phyloP scores from a whole-genome alignment of 2,113 vertebrate species.

The Acanthochromis polyacanthus region DNA sequence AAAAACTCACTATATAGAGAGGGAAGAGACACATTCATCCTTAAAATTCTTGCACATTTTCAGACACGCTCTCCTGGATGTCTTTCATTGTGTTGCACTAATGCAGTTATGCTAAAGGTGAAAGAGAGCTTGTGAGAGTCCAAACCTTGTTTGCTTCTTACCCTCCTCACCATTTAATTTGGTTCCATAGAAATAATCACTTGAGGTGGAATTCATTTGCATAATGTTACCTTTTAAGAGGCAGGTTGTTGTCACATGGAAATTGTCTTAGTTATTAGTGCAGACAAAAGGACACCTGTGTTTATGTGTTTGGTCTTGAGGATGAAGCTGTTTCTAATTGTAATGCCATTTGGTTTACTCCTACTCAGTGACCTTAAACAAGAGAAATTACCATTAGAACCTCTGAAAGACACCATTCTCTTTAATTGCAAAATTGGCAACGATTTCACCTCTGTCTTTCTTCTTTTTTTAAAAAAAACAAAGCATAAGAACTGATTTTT shows the following conservation, averaged over 20 bases:
- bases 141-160: background rate
- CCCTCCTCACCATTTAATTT: conserved; percentile 14
- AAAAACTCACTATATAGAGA: too few species aligned
- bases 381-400: conserved; percentile 13
- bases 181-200: conserved; percentile 44
- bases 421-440: conserved; percentile 8
- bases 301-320: conserved; percentile 41
- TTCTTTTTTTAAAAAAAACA: background rate
- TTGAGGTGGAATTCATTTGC: conserved; percentile 54
- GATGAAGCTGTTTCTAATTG: conserved; percentile 51
- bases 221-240: conserved; percentile 67
- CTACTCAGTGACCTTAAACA: conserved; percentile 36
- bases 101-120: background rate
- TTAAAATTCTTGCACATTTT: background rate
- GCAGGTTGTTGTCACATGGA: conserved; percentile 18
- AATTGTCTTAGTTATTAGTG: conserved; percentile 45
- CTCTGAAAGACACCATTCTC: background rate
- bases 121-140: background rate
- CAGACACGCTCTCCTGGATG: background rate
- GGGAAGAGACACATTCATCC: background rate
- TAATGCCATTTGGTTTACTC: conserved; percentile 39
- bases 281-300: conserved; percentile 40
- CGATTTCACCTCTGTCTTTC: background rate
- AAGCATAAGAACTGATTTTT: too few species aligned
- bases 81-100: background rate